A percentile compares a stretch with the other conserved stretches of the same genome.
These are phyloP conservation scores for Orthosia incerta DNA, from an alignment of 2,888 invertebrate species.

Conservation along the genomic window DNA sequence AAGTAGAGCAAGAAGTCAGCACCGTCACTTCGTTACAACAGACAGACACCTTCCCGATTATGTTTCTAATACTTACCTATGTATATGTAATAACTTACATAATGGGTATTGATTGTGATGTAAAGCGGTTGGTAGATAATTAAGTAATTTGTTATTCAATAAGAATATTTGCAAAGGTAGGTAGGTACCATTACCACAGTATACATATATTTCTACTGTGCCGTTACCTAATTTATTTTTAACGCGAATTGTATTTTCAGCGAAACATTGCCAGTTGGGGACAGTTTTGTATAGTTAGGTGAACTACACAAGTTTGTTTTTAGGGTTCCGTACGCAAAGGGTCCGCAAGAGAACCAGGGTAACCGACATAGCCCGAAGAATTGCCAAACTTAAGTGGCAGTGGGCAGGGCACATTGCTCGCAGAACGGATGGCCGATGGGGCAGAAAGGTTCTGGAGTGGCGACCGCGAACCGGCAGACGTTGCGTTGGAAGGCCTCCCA, in stretches of 20 bases:
- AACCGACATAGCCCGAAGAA: no score
- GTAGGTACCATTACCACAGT: neutral
- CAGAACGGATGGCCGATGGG: no score
- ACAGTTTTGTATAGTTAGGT: neutral
- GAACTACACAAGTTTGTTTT: no score
- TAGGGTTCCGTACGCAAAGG: no score
- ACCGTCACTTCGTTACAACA: conserved; percentile 49
- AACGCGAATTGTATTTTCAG: neutral
- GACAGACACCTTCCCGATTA: conserved; percentile 46
- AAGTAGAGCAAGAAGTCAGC: conserved; percentile 41
- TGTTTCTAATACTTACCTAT: conserved; percentile 40
- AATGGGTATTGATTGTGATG: conserved; percentile 41
- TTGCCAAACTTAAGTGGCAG: no score
- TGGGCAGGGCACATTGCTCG: no score
- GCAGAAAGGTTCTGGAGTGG: no score
- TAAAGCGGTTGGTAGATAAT: conserved; percentile 37
- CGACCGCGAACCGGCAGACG: no score
- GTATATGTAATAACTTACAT: conserved; percentile 58
- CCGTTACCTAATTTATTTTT: neutral
- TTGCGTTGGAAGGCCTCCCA: no score
- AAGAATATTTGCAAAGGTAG: conserved; percentile 10
- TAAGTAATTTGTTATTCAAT: conserved; percentile 38
- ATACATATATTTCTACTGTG: no score
- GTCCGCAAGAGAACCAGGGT: no score
- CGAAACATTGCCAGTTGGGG: neutral